Percentiles rank a stretch among this genome's conserved stretches.
Conservation (phyloP, 2,113 vertebrate species). For the Corythaixoides concolor region DNA sequence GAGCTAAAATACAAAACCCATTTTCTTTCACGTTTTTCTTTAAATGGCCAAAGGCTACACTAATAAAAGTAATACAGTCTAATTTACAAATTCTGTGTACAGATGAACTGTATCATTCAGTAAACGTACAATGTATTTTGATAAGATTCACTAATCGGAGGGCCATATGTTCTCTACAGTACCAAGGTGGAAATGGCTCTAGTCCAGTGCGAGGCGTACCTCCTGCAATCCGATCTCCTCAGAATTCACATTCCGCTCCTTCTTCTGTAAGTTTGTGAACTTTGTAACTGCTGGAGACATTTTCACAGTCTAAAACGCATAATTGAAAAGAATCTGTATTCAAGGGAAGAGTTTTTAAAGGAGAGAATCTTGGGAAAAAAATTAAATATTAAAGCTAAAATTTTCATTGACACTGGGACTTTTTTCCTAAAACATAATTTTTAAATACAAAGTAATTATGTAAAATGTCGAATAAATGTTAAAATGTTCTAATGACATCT, state of each 20-base stretch:
- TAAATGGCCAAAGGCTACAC: background rate
- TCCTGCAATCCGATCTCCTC: conserved; percentile 92
- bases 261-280: conserved; percentile 84
- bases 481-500: background rate
- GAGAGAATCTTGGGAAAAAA: background rate
- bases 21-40: background rate
- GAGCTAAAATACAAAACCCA: background rate
- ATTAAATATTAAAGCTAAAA: background rate
- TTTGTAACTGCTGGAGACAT: background rate
- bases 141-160: background rate
- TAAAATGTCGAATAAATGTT: background rate
- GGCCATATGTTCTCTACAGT: conserved; percentile 68
- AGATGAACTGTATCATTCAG: background rate
- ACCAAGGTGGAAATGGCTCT: conserved; percentile 96
- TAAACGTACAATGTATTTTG: background rate
- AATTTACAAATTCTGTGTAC: background rate
- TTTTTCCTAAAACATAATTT: background rate
- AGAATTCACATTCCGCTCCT: conserved; percentile 96
- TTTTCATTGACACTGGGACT: background rate
- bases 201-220: conserved; percentile 95
- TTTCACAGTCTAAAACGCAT: background rate
- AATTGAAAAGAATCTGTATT: background rate
- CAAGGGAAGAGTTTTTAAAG: background rate
- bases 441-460: background rate
- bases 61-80: background rate